Base-by-base conservation (phyloP, 2,113 vertebrate species). In the Nycticebus coucang region DNA sequence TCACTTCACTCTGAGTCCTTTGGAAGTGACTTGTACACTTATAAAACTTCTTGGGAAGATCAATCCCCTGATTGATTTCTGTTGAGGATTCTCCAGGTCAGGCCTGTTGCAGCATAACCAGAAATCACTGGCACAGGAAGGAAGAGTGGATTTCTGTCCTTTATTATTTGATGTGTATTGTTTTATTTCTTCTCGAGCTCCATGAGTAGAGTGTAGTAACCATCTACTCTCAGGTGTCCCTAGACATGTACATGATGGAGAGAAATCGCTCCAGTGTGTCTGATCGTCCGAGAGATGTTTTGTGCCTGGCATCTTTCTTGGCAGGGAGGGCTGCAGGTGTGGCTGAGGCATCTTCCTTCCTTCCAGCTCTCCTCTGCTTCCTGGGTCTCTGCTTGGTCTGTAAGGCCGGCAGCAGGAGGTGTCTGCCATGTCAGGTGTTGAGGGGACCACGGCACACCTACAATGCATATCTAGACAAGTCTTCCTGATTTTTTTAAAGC, bases 321-420 rank as follows among this genome's bases (percentile, higher is more conserved):
- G 30, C 12, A 11, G 9, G 26, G 37, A n/a, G 45, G 64, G 13
- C 28, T 5, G 0, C 2, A 11, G 30, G 2, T 30, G 26, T 13
- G 28, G 50, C 26, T 21, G 55, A 7, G 30, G 15, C 0, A 2
- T 0, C 0, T 53, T n/a, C 17, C 60, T 53, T 18, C 84, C 18
- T 5, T 24, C 22, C 37, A 0, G 0, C 30, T 24, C 18, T 66
- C 7, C 13, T 41, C 35, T 0, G 0, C 1, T 4, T 17, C 4
- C 59, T 45, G 17, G 53, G 2, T 26, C 11, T 22, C 53, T 7
- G 5, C 17, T 30, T 37, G 62, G 66, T 35, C 8, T 22, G 6
- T 37, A 7, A 33, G 53, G 45, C 64, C 30, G 9, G 55, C 17
- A 14, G 19, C 28, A 17, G 11, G n/a, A 26, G 41, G 14, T 59